Conservation (phyloP, 2,113 vertebrate species). For the Danio rerio region GRCz12tu NC_133189.1:43878501-43879000, state of each 20-base stretch:
- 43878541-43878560: conserved; percentile 29
- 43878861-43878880: conserved; percentile 59
- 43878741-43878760: conserved; percentile 49
- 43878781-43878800: background rate
- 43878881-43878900: conserved; percentile 57
- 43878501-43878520: conserved; percentile 8
- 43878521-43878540: conserved; percentile 21
- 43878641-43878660: conserved; percentile 58
- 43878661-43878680: conserved; percentile 70
- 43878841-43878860: conserved; percentile 18
- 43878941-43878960: conserved; percentile 40
- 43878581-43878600: conserved; percentile 67
- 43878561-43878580: background rate
- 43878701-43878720: conserved; percentile 67
- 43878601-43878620: conserved; percentile 74
- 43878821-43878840: conserved; percentile 19
- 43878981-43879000: conserved; percentile 19
- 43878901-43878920: conserved; percentile 45
- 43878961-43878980: conserved; percentile 51
- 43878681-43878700: conserved; percentile 61
- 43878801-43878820: too few relatives aligned
- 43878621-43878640: conserved; percentile 53
- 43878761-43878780: conserved; percentile 37
- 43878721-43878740: conserved; percentile 58
- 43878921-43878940: conserved; percentile 50